Evolutionary conservation across 2,888 invertebrate species (phyloP), one percentile per base, ranked within the genome.

Genomic region (Ypsolopha scabrella): DNA sequence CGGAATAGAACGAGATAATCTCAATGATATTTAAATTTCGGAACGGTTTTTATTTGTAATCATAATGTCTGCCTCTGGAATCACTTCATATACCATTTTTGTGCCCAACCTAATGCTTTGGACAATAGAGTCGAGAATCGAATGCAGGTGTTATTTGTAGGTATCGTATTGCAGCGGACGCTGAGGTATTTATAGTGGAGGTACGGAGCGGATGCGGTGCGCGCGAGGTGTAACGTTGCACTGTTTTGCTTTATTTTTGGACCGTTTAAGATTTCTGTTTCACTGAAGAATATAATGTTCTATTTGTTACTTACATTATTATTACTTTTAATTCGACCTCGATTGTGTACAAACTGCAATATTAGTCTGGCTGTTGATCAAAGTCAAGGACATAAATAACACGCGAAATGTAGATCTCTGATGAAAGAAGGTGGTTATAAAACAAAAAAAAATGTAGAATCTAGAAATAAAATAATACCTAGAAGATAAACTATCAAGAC

Each of bases 221-320:
- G 60, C 60, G 70, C 60, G 70, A 72, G 72, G 72, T 71, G 71
- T 68, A 70, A 70, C 67, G 70, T 71, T 70, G 73, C 74, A 64
- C 37, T 41, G 51, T 13, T 51, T 1, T 24, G 36, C 53, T 33
- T 52, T 50, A 51, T 50, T 55, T 43, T 24, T 43, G 43, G 43
- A 10, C 14, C 43, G 43, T 43, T 14, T 24, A 43, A 43, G 7
- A 43, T 43, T 14, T 24, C 14, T 14, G n/a, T 41, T 7, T 41
- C 24, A 24, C 24, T 24, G 24, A 24, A 24, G 24, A 24, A 24
- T 24, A 24, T 24, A 24, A 24, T 24, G 4, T 24, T 24, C 2
- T 24, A 3, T 24, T 24, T 24, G 24, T 24, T 24, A 4, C 24
- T 24, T 24, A 3, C 24, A 24, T 24, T 24, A 24, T 24, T n/a